Base-by-base conservation (phyloP, 2,888 invertebrate species). In the Pterobdella sp. region DNA sequence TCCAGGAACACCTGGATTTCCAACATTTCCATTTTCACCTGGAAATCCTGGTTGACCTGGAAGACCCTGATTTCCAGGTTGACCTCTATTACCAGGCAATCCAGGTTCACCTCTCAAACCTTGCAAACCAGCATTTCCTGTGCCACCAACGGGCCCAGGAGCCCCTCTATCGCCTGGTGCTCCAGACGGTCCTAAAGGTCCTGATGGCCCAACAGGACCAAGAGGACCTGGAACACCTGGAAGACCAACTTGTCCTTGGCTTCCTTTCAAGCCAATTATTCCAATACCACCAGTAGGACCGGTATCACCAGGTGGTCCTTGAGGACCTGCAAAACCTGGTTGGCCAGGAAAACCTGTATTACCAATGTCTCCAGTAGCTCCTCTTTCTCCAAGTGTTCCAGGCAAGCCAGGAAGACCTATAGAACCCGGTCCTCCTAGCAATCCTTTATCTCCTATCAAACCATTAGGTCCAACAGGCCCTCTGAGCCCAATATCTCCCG, bases 301-400 rank as follows among this genome's bases (percentile, higher is more conserved):
- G 7, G 75, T 63, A 52, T 68, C 63, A 35, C 69, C 76, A 49
- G 75, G 77, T 71, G 66, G 29, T 72, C 78, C 74, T 42, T 75
- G 72, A 42, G 67, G 68, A 14, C 80, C 78, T 67, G 68, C 29
- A 70, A 76, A 63, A 70, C 76, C 74, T 36, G 52, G 71, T 65
- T 34, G 63, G 35, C 77, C 74, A 22, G 42, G 36, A 36, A 73
- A 34, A 69, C 76, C 76, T 37, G 69, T n/a, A 14, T 67, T n/a
- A 35, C 76, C 76, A 60, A 72, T 36, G 18, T 60, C 35, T 22
- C 76, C 76, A 1, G 68, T 31, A 34, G 65, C 60, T 72, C 76
- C 76, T 36, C 36, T 72, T 56, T 64, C 60, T 32, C 75, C 92
- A 93, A 84, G 93, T 10, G 67, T 1, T 31, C 76, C 77, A 22